Conservation (phyloP, 2,113 vertebrate genomes). For the Cyanoliseus patagonus region DNA sequence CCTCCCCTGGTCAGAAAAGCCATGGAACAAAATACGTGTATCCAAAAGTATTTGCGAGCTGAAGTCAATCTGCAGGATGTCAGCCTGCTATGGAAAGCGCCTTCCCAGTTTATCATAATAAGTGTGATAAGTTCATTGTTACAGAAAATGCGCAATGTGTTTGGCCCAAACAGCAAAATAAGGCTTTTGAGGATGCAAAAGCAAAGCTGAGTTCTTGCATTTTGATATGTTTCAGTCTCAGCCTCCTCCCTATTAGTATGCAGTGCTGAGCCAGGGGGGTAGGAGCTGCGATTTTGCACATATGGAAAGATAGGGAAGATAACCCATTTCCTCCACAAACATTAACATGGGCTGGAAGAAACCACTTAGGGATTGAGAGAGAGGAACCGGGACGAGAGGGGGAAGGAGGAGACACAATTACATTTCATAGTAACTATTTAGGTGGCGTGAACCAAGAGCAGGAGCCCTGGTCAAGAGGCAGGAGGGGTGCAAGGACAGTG, state of each 20-base stretch:
- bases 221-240: slow-evolving; percentile 35
- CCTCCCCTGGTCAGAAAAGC: not conserved
- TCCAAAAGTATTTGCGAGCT: slow-evolving; percentile 21
- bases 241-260: slow-evolving; percentile 35
- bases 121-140: slow-evolving; percentile 54
- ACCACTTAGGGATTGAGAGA: not conserved
- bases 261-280: not conserved
- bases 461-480: not conserved
- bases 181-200: slow-evolving; percentile 32
- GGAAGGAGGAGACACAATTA: not conserved
- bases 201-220: slow-evolving; percentile 30
- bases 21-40: not conserved
- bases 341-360: not conserved
- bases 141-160: slow-evolving; percentile 50
- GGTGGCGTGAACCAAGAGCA: rapidly evolving
- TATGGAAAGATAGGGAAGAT: slow-evolving; percentile 37
- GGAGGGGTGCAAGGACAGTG: not conserved
- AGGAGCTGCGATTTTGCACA: slow-evolving; percentile 13
- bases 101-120: slow-evolving; percentile 43
- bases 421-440: not conserved
- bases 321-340: slow-evolving; percentile 31
- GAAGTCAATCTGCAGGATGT: slow-evolving; percentile 29
- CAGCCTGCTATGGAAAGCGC: slow-evolving; percentile 5
- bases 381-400: not conserved
- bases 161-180: slow-evolving; percentile 47